Percentiles rank a stretch among this genome's conserved stretches.
Conservation (phyloP, 2,888 invertebrate species). For the Macrophya annulata region DNA sequence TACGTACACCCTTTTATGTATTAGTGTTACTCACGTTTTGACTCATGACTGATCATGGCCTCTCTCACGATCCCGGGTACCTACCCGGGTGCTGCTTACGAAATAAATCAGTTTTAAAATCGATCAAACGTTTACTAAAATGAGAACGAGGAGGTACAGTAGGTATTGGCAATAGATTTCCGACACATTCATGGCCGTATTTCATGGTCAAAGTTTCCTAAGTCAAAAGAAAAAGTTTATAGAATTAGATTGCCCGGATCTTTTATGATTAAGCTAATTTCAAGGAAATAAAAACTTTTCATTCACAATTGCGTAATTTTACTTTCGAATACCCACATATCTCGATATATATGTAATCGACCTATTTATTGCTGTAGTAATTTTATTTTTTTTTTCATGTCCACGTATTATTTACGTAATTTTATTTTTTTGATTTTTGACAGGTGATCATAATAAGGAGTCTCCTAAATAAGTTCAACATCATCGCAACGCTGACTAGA, state of each 20-base stretch:
- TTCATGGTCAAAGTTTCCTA: not conserved
- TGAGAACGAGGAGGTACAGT: not conserved
- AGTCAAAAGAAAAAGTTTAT: not conserved
- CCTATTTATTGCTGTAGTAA: not conserved
- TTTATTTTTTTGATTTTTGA: not conserved
- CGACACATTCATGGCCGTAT: not conserved
- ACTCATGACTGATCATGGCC: not conserved
- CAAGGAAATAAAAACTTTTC: not conserved
- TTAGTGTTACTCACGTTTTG: not conserved
- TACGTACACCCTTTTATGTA: not conserved
- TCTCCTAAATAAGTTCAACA: not conserved
- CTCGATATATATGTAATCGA: not conserved
- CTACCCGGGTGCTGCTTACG: not conserved
- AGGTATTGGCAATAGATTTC: not conserved
- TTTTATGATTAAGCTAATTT: not conserved
- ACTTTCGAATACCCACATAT: not conserved
- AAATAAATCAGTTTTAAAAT: slow-evolving; percentile 29
- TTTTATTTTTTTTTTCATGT: too few species aligned
- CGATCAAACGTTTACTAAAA: not conserved
- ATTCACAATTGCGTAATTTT: not conserved
- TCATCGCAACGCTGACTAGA: not conserved
- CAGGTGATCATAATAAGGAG: not conserved
- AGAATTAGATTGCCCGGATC: not conserved
- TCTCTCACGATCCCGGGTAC: slow-evolving; percentile 18
- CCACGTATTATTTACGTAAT: too few species aligned